phyloP scores from a whole-genome alignment of 2,888 invertebrate species.

The Lasioglossum morio region DNA sequence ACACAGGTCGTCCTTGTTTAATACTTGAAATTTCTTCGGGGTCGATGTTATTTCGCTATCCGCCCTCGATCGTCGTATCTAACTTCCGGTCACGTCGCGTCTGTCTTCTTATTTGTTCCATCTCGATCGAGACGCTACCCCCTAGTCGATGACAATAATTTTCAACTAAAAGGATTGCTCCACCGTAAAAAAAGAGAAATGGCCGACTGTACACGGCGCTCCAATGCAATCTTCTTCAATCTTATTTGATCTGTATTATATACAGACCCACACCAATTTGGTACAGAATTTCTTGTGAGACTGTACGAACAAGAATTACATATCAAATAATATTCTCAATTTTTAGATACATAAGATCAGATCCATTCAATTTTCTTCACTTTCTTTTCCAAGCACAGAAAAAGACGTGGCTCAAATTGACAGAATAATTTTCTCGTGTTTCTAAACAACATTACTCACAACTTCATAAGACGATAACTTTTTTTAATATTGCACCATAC shows the following conservation, averaged over 20 bases:
- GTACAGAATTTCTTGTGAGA: neutral
- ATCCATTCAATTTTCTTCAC: neutral
- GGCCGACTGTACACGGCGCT: neutral
- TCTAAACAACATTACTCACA: too few species aligned
- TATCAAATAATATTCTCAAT: neutral
- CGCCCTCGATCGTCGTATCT: neutral
- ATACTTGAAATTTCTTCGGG: neutral
- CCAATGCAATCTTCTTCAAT: neutral
- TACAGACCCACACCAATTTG: neutral
- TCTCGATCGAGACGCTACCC: conserved; percentile 6
- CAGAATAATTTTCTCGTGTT: too few species aligned
- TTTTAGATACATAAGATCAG: neutral
- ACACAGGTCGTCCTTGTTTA: neutral
- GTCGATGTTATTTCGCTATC: neutral
- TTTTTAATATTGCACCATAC: too few species aligned
- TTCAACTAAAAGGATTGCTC: neutral
- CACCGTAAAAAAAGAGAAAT: neutral
- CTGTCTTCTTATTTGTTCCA: conserved; percentile 41
- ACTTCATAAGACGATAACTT: too few species aligned
- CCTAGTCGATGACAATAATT: conserved; percentile 14
- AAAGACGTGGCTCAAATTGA: too few species aligned
- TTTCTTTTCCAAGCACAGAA: too few species aligned
- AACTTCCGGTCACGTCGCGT: conserved; percentile 35
- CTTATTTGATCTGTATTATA: neutral
- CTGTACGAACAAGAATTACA: neutral